Percentiles rank a stretch among this genome's conserved stretches.
phyloP scores from a whole-genome alignment of 2,113 vertebrate species.

The Ranitomeya variabilis region DNA sequence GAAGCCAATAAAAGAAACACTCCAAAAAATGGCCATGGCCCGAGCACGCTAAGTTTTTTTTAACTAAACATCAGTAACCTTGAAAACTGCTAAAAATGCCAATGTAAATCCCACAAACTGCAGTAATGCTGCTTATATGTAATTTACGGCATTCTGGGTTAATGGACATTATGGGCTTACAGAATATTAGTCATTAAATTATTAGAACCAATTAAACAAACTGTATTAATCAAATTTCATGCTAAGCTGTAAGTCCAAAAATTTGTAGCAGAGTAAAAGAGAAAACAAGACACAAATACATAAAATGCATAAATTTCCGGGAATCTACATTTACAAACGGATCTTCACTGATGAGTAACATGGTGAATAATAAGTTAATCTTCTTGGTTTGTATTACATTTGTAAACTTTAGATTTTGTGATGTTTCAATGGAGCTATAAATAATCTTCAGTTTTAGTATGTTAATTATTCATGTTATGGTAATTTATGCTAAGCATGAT shows the following conservation, averaged over 20 bases:
- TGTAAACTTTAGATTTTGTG: slow-evolving; percentile 19
- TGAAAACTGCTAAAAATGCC: too few species aligned
- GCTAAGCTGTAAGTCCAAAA: background rate
- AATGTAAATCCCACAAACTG: too few species aligned
- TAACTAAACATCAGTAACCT: too few species aligned
- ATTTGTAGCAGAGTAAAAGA: background rate
- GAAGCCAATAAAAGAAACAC: too few species aligned
- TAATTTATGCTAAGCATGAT: slow-evolving; percentile 48
- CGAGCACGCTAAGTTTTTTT: too few species aligned
- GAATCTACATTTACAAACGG: background rate
- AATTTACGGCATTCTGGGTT: background rate
- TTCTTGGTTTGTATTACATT: slow-evolving; percentile 6
- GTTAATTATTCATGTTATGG: slow-evolving; percentile 50
- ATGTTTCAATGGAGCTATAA: slow-evolving; percentile 14
- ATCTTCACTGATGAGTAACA: background rate
- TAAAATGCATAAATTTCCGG: background rate
- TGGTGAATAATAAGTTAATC: background rate
- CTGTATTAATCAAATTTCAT: background rate
- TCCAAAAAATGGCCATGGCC: too few species aligned
- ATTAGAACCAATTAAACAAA: background rate
- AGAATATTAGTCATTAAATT: background rate
- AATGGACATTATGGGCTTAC: background rate
- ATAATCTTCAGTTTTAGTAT: slow-evolving; percentile 37
- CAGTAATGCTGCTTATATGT: too few species aligned
- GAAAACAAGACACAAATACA: background rate